Conservation (phyloP, 1,140 invertebrate genomes). For the Calosoma granatense region DNA sequence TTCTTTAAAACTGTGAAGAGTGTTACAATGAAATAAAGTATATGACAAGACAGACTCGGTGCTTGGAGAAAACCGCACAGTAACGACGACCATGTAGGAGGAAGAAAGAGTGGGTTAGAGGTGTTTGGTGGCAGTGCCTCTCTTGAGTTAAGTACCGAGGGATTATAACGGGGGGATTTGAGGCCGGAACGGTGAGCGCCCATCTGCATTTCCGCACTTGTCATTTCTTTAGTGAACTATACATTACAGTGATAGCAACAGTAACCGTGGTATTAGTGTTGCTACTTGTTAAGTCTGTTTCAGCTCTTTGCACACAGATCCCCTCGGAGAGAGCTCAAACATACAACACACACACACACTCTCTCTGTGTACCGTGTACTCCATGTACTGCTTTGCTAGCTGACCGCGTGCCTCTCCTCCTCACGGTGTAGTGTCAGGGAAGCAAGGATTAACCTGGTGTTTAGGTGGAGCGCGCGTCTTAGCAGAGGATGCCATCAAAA, state of each 20-base stretch:
- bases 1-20: too few species aligned
- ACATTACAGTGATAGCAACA: not conserved
- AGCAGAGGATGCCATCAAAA: not conserved
- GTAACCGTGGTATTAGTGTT: not conserved
- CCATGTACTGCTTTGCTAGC: not conserved
- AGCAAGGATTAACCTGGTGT: not conserved
- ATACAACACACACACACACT: too few species aligned
- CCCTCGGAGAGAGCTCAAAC: not conserved
- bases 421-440: too few species aligned
- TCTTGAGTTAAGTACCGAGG: not conserved
- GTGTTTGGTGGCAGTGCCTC: too few species aligned
- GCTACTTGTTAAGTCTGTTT: not conserved
- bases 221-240: not conserved
- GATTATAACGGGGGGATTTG: not conserved
- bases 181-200: not conserved
- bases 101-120: too few species aligned
- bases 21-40: too few species aligned
- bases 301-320: not conserved
- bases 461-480: not conserved
- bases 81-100: too few species aligned
- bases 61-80: too few species aligned
- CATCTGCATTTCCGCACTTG: not conserved
- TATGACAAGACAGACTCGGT: too few species aligned
- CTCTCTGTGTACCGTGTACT: too few species aligned
- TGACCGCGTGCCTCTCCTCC: not conserved